Conservation (phyloP, 1,140 invertebrate genomes). For the Ooceraea biroi region DNA sequence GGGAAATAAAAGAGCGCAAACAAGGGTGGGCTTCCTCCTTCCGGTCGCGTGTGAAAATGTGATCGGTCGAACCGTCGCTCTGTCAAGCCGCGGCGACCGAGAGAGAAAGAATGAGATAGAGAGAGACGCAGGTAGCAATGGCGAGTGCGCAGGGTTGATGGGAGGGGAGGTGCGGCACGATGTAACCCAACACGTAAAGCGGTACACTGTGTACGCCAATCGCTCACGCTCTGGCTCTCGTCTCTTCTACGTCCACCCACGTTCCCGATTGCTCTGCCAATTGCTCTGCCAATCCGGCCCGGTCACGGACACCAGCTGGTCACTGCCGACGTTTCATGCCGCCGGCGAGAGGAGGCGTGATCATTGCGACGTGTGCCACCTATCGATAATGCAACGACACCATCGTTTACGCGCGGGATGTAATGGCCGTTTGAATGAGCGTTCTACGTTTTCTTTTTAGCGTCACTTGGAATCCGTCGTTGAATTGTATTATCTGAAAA, state of each 20-base stretch:
- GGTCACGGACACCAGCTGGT: slow-evolving; percentile 77
- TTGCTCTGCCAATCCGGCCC: neutral
- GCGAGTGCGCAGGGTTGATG: neutral
- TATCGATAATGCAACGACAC: no score
- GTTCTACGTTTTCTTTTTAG: no score
- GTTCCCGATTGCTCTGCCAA: slow-evolving; percentile 65
- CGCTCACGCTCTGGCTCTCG: neutral
- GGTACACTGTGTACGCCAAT: neutral
- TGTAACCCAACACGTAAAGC: neutral
- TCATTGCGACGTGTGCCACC: slow-evolving; percentile 3
- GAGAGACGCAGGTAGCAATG: neutral
- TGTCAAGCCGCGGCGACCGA: slow-evolving; percentile 27
- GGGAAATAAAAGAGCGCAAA: slow-evolving; percentile 69
- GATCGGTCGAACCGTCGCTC: slow-evolving; percentile 45
- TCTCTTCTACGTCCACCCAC: slow-evolving; percentile 42
- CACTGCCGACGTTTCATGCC: slow-evolving; percentile 71
- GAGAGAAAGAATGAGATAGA: slow-evolving; percentile 23
- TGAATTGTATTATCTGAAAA: no score
- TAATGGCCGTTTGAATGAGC: no score
- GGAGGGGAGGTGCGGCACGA: neutral
- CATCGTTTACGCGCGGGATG: no score
- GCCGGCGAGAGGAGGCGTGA: slow-evolving; percentile 33
- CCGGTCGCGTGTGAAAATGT: slow-evolving; percentile 24
- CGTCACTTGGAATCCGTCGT: no score
- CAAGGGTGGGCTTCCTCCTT: slow-evolving; percentile 14